phyloP scores from a whole-genome alignment of 2,888 invertebrate genomes.

The Eupeodes latifasciatus region DNA sequence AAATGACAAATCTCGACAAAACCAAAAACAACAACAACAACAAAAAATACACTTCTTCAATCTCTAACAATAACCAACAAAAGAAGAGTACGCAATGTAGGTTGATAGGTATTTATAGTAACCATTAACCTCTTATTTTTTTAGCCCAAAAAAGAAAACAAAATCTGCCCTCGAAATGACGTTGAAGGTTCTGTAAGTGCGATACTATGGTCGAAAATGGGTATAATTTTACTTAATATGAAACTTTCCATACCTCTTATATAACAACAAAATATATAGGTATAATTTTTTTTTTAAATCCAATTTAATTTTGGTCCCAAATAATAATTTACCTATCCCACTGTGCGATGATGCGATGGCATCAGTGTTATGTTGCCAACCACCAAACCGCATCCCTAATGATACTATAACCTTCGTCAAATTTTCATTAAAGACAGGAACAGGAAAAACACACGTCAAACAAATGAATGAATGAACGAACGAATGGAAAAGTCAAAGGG shows the following conservation, averaged over 20 bases:
- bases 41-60: not conserved
- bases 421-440: conserved; percentile 36
- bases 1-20: conserved; percentile 9
- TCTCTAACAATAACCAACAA: conserved; percentile 18
- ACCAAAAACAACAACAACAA: not conserved
- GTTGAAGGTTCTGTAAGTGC: too few species aligned
- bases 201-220: too few species aligned
- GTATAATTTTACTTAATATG: too few species aligned
- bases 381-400: not conserved
- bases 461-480: conserved; percentile 13
- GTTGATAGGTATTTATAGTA: too few species aligned
- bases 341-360: not conserved
- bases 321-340: not conserved
- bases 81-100: conserved; percentile 15
- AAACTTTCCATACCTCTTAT: too few species aligned
- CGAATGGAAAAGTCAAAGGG: not conserved
- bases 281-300: too few species aligned
- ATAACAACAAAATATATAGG: too few species aligned
- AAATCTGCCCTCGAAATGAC: too few species aligned
- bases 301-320: not conserved
- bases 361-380: not conserved
- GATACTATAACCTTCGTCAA: conserved; percentile 38
- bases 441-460: conserved; percentile 30
- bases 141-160: too few species aligned
- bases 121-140: too few species aligned